Percentiles rank a stretch among this genome's conserved stretches.
phyloP scores from a whole-genome alignment of 2,797 vertebrate genomes.

The Austrolebias charrua region DNA sequence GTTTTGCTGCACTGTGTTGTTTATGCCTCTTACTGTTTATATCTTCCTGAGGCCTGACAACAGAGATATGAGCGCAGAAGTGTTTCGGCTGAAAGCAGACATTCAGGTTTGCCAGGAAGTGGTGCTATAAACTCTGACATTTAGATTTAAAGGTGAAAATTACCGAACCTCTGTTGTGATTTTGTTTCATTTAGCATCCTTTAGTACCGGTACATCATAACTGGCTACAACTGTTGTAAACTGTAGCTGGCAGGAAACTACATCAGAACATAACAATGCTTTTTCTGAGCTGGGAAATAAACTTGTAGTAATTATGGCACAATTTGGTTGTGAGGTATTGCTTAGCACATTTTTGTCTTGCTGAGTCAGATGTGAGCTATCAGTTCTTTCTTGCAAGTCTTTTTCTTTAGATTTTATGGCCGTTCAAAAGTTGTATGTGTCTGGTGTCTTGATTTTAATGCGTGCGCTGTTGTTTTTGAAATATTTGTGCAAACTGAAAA shows the following conservation, averaged over 20 bases:
- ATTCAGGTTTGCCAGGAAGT: slow-evolving; percentile 56
- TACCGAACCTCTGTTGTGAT: slow-evolving; percentile 30
- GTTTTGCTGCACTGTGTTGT: slow-evolving; percentile 70
- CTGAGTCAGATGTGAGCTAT: not conserved
- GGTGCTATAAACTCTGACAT: slow-evolving; percentile 44
- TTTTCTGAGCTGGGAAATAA: slow-evolving; percentile 3
- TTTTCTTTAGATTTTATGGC: not conserved
- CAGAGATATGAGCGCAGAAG: slow-evolving; percentile 55
- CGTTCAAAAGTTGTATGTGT: not conserved
- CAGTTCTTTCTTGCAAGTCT: not conserved
- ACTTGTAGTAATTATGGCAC: not conserved
- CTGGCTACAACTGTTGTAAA: slow-evolving; percentile 14
- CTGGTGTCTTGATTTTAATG: not conserved
- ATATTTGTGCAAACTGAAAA: no score
- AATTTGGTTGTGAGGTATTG: not conserved
- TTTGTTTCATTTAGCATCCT: slow-evolving; percentile 1
- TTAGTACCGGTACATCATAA: not conserved
- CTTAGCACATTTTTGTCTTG: not conserved
- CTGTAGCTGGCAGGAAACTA: slow-evolving; percentile 2
- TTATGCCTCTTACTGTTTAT: slow-evolving; percentile 69
- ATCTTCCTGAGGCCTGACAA: slow-evolving; percentile 58
- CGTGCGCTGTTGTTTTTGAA: not conserved
- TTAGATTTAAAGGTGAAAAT: slow-evolving; percentile 43
- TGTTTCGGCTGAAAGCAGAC: slow-evolving; percentile 66
- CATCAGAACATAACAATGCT: slow-evolving; percentile 1